phyloP scores from a whole-genome alignment of 2,888 invertebrate genomes.

The Hanleya hanleyi region DNA sequence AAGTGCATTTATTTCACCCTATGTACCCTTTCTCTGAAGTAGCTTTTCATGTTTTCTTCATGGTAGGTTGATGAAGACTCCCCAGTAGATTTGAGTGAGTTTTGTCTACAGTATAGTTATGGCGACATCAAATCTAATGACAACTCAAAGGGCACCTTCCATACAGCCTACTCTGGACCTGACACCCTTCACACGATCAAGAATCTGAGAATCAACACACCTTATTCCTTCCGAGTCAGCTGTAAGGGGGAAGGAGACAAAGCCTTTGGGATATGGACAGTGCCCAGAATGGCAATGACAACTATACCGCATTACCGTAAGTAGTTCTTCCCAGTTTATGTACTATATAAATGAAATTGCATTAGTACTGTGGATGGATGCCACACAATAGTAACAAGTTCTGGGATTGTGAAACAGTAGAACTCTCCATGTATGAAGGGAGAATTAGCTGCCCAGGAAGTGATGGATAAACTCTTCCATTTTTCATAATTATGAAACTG shows the following conservation, averaged over 20 bases:
- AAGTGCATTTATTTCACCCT: too few relatives aligned
- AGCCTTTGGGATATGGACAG: constrained; percentile 77
- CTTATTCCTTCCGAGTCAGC: constrained; percentile 77
- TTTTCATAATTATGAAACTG: too few relatives aligned
- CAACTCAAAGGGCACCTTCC: constrained; percentile 69
- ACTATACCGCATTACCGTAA: constrained; percentile 75
- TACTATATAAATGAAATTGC: not conserved
- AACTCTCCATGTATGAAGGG: too few relatives aligned
- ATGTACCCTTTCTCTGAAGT: too few relatives aligned
- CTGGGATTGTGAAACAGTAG: too few relatives aligned
- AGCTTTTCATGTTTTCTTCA: too few relatives aligned
- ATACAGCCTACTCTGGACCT: constrained; percentile 75
- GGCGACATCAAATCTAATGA: constrained; percentile 48
- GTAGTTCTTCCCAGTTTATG: constrained; percentile 27
- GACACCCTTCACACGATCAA: constrained; percentile 75
- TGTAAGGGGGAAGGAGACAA: constrained; percentile 74
- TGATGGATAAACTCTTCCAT: too few relatives aligned
- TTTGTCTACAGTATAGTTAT: constrained; percentile 63
- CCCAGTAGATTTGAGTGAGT: constrained; percentile 53
- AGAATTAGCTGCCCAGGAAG: too few relatives aligned
- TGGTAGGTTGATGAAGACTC: constrained; percentile 45
- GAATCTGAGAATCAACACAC: constrained; percentile 74
- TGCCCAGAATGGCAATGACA: constrained; percentile 75
- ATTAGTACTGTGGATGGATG: too few relatives aligned
- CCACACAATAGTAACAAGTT: too few relatives aligned